These are phyloP conservation scores for Nyleta sp. DNA, from an alignment of 2,888 invertebrate genomes.

Conservation along the genomic window DNA sequence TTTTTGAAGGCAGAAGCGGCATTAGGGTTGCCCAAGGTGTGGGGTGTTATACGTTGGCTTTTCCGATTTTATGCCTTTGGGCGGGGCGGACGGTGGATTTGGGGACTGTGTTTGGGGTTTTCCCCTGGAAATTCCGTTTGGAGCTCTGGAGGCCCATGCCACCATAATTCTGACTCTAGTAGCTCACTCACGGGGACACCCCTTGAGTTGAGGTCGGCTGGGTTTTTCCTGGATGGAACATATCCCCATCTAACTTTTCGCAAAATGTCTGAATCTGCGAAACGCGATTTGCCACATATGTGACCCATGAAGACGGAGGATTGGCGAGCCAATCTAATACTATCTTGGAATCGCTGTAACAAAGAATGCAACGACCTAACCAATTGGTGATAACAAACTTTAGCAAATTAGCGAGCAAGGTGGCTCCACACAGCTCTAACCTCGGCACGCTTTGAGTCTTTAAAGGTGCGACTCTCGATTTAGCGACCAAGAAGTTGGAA, in stretches of 20 bases:
- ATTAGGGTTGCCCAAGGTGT: no score
- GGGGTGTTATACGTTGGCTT: no score
- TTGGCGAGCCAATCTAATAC: no score
- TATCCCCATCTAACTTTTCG: not conserved
- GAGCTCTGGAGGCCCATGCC: constrained; percentile 5
- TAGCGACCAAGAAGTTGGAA: not conserved
- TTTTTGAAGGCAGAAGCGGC: no score
- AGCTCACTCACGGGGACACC: not conserved
- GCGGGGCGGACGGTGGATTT: no score
- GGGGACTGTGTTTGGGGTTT: no score
- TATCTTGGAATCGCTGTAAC: not conserved
- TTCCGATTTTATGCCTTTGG: no score
- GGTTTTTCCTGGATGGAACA: not conserved
- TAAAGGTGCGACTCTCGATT: not conserved
- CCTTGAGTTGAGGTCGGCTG: not conserved
- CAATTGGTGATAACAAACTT: no score
- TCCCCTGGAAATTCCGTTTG: no score
- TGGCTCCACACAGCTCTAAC: not conserved
- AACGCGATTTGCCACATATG: not conserved
- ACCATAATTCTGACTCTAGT: not conserved
- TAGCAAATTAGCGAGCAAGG: no score
- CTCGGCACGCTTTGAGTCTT: not conserved
- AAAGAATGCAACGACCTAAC: not conserved
- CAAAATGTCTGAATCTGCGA: not conserved
- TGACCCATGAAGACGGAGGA: not conserved